Conservation (phyloP, 1,140 invertebrate genomes). For the Microplitis demolitor region DNA sequence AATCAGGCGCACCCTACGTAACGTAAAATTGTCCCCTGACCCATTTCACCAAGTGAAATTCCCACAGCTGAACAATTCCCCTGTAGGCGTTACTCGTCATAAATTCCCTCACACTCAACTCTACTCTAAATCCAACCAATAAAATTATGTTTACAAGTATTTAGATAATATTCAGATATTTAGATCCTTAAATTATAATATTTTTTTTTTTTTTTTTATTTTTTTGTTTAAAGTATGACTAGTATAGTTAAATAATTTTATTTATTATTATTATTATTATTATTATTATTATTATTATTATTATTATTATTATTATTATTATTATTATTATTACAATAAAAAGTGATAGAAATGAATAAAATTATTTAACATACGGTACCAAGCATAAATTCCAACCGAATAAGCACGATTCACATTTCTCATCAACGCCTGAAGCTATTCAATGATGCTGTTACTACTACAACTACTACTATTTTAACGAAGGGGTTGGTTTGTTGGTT, state of each 20-base stretch:
- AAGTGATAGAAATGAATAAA: not conserved
- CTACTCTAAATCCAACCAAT: constrained; percentile 31
- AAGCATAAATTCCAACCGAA: not conserved
- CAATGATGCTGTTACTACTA: constrained; percentile 35
- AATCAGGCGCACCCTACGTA: not conserved
- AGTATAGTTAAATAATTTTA: too few relatives aligned
- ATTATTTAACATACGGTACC: not conserved
- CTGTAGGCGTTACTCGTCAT: constrained; percentile 25
- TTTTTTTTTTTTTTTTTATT: too few relatives aligned
- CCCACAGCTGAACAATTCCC: constrained; percentile 20
- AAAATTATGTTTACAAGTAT: not conserved
- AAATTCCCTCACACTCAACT: constrained; percentile 28
- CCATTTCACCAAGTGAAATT: constrained; percentile 37
- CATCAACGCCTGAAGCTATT: constrained; percentile 21
- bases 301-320: too few relatives aligned
- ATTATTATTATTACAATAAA: not conserved
- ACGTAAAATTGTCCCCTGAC: constrained; percentile 35
- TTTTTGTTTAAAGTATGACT: too few relatives aligned
- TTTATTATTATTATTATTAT: not conserved
- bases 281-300: not conserved
- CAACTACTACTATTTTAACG: constrained; percentile 43
- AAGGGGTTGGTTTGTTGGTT: constrained; percentile 32
- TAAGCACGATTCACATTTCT: not conserved
- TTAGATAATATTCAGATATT: constrained; percentile 29
- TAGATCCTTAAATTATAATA: constrained; percentile 28